Evolutionary conservation across 30 jellyfish, hydroid and myxozoan genomes (phyloP).

Genomic region (Rhopilema esculentum): DNA sequence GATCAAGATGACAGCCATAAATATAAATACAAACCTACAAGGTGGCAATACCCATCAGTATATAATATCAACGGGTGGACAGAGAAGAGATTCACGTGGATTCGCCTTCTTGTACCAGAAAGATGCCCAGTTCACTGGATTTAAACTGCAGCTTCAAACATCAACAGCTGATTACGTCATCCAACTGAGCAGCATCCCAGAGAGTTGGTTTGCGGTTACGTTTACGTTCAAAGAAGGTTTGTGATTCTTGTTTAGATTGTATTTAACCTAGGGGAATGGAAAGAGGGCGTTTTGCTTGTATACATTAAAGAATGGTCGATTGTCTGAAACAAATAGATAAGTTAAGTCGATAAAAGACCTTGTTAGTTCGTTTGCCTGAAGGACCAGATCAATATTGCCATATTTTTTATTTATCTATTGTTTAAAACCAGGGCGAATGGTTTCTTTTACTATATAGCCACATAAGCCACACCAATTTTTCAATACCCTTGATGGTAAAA

Average conservation of each 20-base stretch:
- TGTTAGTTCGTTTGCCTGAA: too few relatives aligned
- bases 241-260: not conserved
- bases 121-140: constrained; percentile 84
- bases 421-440: too few relatives aligned
- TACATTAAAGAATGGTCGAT: too few relatives aligned
- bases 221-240: constrained; percentile 80
- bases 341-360: too few relatives aligned
- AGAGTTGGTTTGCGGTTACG: constrained; percentile 79
- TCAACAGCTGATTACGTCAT: constrained; percentile 77
- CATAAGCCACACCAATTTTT: too few relatives aligned
- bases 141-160: constrained; percentile 91
- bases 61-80: constrained; percentile 94
- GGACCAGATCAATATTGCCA: too few relatives aligned
- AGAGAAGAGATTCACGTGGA: constrained; percentile 91
- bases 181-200: constrained; percentile 71
- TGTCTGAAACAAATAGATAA: too few relatives aligned
- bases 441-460: too few relatives aligned
- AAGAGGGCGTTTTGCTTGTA: too few relatives aligned
- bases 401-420: too few relatives aligned
- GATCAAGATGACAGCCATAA: constrained; percentile 72
- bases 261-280: too few relatives aligned
- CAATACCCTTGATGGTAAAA: too few relatives aligned
- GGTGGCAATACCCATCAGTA: constrained; percentile 80
- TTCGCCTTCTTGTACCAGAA: constrained; percentile 90
- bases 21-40: constrained; percentile 45